Percentiles rank a stretch among this genome's conserved stretches.
Conservation (phyloP, 2,888 invertebrate genomes). For the Pegoplata infirma region DNA sequence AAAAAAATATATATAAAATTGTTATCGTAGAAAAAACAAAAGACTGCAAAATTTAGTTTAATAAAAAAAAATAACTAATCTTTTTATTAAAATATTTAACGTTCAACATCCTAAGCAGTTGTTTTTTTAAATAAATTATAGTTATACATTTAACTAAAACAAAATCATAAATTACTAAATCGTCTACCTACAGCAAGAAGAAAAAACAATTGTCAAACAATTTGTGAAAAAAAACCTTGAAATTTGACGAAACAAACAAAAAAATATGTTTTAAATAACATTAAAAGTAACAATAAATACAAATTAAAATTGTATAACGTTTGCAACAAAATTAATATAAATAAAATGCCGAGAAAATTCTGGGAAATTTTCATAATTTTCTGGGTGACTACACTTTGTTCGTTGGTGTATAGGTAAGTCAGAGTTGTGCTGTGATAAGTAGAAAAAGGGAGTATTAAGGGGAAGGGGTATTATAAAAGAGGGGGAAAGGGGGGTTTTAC, state of each 20-base stretch:
- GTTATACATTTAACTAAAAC: neutral
- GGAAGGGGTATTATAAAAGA: neutral
- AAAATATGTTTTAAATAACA: conserved; percentile 26
- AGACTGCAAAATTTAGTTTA: neutral
- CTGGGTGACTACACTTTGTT: conserved; percentile 17
- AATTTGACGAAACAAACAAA: conserved; percentile 9
- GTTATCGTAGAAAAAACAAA: conserved; percentile 25
- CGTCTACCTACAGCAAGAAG: neutral
- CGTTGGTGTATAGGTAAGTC: conserved; percentile 49
- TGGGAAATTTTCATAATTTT: conserved; percentile 23
- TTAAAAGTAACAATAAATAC: conserved; percentile 1
- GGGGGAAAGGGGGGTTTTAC: neutral
- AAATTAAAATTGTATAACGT: conserved; percentile 18
- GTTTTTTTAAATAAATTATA: no score
- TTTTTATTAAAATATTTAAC: no score
- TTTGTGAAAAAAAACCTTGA: conserved; percentile 27
- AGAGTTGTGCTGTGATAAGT: no score
- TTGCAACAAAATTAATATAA: conserved; percentile 11
- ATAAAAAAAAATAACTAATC: neutral
- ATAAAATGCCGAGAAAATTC: conserved; percentile 35
- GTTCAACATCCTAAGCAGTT: no score
- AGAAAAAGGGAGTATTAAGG: no score
- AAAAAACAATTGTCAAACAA: conserved; percentile 4
- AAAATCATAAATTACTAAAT: conserved; percentile 13
- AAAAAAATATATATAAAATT: conserved; percentile 26